Base-by-base conservation (phyloP, 2,113 vertebrate genomes). In the Tringa solitaria region DNA sequence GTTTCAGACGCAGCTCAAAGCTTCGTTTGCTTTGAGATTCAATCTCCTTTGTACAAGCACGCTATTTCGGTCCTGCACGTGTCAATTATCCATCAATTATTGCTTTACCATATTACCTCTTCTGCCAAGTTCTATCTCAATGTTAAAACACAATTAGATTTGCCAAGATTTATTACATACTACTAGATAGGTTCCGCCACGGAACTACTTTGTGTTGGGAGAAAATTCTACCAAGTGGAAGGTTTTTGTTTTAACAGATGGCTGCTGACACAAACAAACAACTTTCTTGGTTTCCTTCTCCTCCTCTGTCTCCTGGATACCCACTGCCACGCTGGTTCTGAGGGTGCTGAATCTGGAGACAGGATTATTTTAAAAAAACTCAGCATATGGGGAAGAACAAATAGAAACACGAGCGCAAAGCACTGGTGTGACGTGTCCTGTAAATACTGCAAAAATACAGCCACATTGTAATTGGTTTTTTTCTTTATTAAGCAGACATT, bases 231-330 rank as follows among this genome's bases (percentile, higher is more conserved):
- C 46, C 46, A 9, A 48, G 46, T 48, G 46, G 46, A 48, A 48
- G 46, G 46, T 22, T 91, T 89, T 69, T 84, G 61, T 90, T 96
- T 79, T 91, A 97, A 96, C 96, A 97, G 96, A 97, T 97, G 96
- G 96, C 93, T 95, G 91, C 89, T 96, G 89, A 96, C 92, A 96
- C 61, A 92, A 95, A 85, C 88, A 95, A 96, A 81, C 89, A 96
- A 96, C 94, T 96, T 94, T 61, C 87, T 90, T 85, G 33, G 70
- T 77, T 94, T 89, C 96, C 85, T 89, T 89, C 92, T 96, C 80
- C 27, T 89, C 65, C 80, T 69, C 94, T 65, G 96, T 96, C 95
- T 97, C 96, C 96, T 97, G 94, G 96, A 96, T 96, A 97, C 96
- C 77, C 82, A 87, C 87, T 87, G 89, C 92, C 90, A 80, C 28